A percentile compares a stretch with the other conserved stretches of the same genome.
phyloP scores from a whole-genome alignment of 2,888 invertebrate genomes.

The Tiphia femorata region DNA sequence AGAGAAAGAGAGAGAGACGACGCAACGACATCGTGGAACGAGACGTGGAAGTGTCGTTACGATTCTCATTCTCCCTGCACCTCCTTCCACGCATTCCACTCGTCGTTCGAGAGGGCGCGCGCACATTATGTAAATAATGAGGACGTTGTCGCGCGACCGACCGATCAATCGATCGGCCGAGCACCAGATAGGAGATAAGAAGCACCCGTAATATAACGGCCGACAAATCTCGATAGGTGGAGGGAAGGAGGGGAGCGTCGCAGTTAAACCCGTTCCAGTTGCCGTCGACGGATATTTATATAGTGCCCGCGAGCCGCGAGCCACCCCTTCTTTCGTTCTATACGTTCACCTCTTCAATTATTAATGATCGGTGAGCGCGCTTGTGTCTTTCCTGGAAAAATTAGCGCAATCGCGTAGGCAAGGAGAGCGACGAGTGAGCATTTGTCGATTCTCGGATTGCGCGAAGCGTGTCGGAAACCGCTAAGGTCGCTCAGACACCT shows the following conservation, averaged over 20 bases:
- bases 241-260: background rate
- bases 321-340: background rate
- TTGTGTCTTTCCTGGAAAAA: background rate
- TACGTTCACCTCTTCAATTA: conserved; percentile 2
- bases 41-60: no score
- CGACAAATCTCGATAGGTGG: background rate
- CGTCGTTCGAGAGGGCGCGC: no score
- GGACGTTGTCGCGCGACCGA: background rate
- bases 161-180: no score
- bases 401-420: background rate
- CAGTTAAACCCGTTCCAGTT: background rate
- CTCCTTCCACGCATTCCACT: no score
- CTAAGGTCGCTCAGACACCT: no score
- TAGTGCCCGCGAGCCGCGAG: no score
- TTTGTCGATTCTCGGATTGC: no score
- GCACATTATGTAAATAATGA: no score
- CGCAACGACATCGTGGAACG: background rate
- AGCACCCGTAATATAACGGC: no score
- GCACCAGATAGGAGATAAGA: no score
- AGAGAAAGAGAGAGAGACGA: background rate
- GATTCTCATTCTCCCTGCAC: no score
- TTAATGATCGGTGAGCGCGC: background rate
- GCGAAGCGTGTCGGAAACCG: background rate
- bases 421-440: no score
- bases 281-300: background rate